Base-by-base conservation (phyloP, 1,140 invertebrate species). In the Drosophila bifasciata region DNA sequence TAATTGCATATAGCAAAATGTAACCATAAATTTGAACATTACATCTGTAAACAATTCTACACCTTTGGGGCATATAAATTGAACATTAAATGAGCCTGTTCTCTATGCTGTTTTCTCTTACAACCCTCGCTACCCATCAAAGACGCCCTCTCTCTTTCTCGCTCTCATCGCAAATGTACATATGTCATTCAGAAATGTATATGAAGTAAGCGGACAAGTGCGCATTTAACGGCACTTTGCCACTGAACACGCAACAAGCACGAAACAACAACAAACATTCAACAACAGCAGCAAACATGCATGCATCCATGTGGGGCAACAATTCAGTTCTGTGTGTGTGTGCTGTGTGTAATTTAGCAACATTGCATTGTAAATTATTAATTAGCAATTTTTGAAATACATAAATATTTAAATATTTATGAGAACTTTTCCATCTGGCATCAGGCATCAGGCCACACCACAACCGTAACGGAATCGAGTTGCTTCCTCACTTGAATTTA, bases 341-440 rank as follows among this genome's bases (percentile, higher is more conserved):
- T 64, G 25, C n/a, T 44, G 45, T 61, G 39, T 39, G 17, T 70
- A 70, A 64, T 74, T 60, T 55, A 57, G 60, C 70, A 67, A 67
- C 51, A 72, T 56, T 41, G 56, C 59, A 64, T 21, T 79, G 52
- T 79, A 64, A 60, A 79, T 79, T 61, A 79, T 75, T 79, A 70
- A 79, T 50, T 61, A 63, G 50, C 25, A 46, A 70, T 64, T 69
- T 63, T 43, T 60, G 46, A 60, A 74, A 75, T 70, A 70, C 59
- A 60, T 68, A 68, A 56, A 43, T 53, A 59, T 46, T 73, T 53
- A 63, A 67, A 59, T 68, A 81, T 76, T 80, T 55, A 79, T 75
- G 52, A 51, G 36, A 56, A 63, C 61, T 69, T 48, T 39, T 51
- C 36, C 52, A 56, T 57, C 56, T 58, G 48, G 16, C 32, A 17